Evolutionary conservation across 2,113 vertebrate species (phyloP).

Genomic region (Oenanthe melanoleuca): DNA sequence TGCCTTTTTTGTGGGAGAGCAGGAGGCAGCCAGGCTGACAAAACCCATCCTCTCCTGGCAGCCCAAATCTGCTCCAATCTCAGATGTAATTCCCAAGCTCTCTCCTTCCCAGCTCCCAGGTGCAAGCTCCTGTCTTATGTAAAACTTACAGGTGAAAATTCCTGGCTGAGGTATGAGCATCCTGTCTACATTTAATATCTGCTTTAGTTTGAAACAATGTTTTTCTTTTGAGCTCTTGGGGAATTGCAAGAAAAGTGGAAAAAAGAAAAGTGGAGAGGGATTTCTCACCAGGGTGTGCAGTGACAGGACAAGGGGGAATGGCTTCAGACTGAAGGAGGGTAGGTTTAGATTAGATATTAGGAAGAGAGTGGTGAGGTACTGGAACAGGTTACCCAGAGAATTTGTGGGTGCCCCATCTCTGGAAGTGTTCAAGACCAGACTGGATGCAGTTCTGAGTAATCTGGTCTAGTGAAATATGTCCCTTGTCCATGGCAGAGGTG

Average conservation of each 20-base stretch:
- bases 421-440: neutral
- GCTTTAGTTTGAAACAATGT: neutral
- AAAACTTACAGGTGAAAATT: neutral
- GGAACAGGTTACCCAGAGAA: neutral
- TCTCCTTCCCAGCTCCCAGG: neutral
- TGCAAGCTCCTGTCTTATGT: neutral
- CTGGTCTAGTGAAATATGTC: neutral
- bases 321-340: neutral
- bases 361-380: neutral
- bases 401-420: neutral
- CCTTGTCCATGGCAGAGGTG: neutral
- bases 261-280: neutral
- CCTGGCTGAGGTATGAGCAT: neutral
- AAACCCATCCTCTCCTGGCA: neutral
- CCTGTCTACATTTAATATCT: neutral
- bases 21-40: neutral
- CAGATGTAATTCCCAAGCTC: fast-evolving
- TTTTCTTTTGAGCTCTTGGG: neutral
- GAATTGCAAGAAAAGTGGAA: neutral
- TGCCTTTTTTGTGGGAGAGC: neutral
- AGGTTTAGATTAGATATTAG: neutral
- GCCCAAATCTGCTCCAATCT: fast-evolving
- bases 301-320: neutral
- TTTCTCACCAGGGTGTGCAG: neutral
- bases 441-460: neutral